phyloP scores from a whole-genome alignment of 2,888 invertebrate genomes.

The Chromoteleia sp. region DNA sequence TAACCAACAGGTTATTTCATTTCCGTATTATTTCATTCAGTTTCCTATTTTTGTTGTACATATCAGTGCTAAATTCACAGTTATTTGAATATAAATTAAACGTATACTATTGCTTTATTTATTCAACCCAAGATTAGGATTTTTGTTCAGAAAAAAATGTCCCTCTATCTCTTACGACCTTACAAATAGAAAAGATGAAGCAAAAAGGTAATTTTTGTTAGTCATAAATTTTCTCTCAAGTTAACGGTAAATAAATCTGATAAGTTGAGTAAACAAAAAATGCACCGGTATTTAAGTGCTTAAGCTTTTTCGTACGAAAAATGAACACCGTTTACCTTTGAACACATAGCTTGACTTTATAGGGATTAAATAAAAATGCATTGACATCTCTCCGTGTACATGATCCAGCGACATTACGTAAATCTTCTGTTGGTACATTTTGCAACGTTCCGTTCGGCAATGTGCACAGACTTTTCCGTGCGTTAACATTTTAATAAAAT shows the following conservation, averaged over 20 bases:
- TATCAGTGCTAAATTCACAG: too few species aligned
- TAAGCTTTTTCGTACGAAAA: constrained; percentile 27
- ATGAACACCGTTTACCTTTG: constrained; percentile 36
- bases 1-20: too few species aligned
- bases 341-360: constrained; percentile 29
- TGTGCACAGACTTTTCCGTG: constrained; percentile 18
- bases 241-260: constrained; percentile 36
- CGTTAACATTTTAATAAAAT: constrained; percentile 49
- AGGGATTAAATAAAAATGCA: constrained; percentile 48
- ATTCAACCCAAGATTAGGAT: too few species aligned
- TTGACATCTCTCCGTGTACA: constrained; percentile 37
- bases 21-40: too few species aligned
- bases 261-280: constrained; percentile 42
- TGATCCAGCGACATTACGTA: constrained; percentile 25
- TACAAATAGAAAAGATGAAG: background rate
- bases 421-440: constrained; percentile 50
- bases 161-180: too few species aligned
- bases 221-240: constrained; percentile 22
- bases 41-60: too few species aligned
- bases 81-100: too few species aligned
- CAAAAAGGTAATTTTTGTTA: background rate
- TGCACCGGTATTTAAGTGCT: constrained; percentile 24
- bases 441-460: constrained; percentile 7
- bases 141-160: too few species aligned
- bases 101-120: too few species aligned